Base-by-base conservation (phyloP, 2,888 invertebrate species). In the Eulithis testata region DNA sequence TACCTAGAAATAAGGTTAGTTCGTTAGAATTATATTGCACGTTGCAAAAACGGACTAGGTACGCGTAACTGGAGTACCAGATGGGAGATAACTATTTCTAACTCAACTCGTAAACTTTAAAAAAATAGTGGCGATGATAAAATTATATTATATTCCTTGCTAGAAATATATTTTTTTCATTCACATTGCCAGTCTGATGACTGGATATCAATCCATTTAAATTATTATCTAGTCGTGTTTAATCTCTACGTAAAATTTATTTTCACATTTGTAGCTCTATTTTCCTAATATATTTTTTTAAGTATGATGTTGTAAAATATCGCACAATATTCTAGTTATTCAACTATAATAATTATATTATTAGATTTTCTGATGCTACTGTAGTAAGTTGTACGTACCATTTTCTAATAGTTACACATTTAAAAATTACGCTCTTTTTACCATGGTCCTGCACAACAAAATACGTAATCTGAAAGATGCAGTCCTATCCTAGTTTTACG, bases 211-310 rank as follows among this genome's bases (percentile, higher is more conserved):
- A 56, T 47, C 7, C 12, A 37, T 9, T n/a, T 4, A 56, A n/a
- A 63, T 59, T 60, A 61, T 61, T 49, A 61, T 65, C 65, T 65
- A 65, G 65, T 65, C 65, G 65, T 56, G 36, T 55, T 44, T 47
- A 49, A 27, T 43, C 50, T 59, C 50, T 51, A 51, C n/a, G 50
- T 59, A 43, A 43, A 27, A 11, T 54, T 40, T n/a, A 27, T 49
- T 40, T n/a, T 31, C 49, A 47, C 47, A 11, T 21, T 21, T 27
- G 40, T 43, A 50, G 21, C 14, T 47, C 36, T 49, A 50, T 21
- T 40, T 40, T 40, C 9, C 21, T 50, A 37, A 14, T 8, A 43
- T 36, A 27, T 11, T 11, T 47, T 31, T 4, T 4, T 7, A 43
- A 8, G 45, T 47, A 47, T 7, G 7, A 49, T 4, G 4, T 5